Percentiles rank a stretch among this genome's conserved stretches.
Evolutionary conservation across 2,113 vertebrate species (phyloP).

Genomic region (Pelecanus crispus): DNA sequence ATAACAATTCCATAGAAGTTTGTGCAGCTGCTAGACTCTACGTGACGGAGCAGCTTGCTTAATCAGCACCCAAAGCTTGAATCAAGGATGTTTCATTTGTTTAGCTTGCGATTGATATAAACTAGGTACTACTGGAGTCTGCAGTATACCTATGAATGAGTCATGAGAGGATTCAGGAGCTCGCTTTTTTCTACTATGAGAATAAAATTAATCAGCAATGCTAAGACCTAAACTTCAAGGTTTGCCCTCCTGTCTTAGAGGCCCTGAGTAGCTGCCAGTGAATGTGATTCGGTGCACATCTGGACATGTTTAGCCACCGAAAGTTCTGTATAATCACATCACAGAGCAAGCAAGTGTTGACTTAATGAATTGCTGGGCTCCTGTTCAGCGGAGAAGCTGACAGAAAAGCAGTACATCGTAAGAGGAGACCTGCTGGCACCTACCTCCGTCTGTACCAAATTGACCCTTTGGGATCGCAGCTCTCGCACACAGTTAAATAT

Average conservation of each 20-base stretch:
- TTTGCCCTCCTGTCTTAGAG: slow-evolving; percentile 13
- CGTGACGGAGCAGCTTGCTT: neutral
- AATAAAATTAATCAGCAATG: slow-evolving; percentile 15
- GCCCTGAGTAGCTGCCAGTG: neutral
- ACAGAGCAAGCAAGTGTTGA: neutral
- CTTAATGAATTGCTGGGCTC: neutral
- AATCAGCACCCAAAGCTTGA: neutral
- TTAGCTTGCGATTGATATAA: neutral
- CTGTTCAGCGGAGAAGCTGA: neutral
- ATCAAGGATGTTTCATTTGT: neutral
- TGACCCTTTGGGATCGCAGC: slow-evolving; percentile 93
- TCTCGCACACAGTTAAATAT: slow-evolving; percentile 99
- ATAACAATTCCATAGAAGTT: neutral
- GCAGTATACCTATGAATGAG: neutral
- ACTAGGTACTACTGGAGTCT: neutral
- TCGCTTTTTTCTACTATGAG: neutral
- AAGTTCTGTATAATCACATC: neutral
- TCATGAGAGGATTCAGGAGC: neutral
- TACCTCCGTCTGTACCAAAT: slow-evolving; percentile 97
- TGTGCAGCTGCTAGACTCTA: neutral
- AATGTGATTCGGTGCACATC: neutral
- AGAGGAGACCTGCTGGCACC: slow-evolving; percentile 18
- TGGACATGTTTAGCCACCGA: neutral
- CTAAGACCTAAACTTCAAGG: neutral
- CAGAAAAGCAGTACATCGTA: neutral